These are phyloP conservation scores for Perca schrenkii DNA, from an alignment of 2,113 vertebrate species.

Conservation along the genomic window DNA sequence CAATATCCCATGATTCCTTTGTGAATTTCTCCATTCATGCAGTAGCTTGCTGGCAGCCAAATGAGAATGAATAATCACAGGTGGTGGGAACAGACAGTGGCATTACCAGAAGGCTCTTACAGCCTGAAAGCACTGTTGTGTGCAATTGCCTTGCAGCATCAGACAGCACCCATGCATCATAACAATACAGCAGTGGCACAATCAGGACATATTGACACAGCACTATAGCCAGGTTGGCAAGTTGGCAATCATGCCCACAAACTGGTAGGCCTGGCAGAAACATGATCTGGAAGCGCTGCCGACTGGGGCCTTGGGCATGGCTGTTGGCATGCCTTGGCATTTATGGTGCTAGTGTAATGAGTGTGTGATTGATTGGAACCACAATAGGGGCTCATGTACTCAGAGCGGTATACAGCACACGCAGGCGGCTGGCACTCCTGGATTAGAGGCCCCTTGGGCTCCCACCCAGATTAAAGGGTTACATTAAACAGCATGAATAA, in stretches of 20 bases:
- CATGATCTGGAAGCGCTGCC: constrained; percentile 49
- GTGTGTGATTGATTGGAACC: constrained; percentile 86
- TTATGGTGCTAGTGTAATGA: constrained; percentile 79
- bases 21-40: constrained; percentile 33
- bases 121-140: constrained; percentile 41
- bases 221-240: constrained; percentile 45
- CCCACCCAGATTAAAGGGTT: constrained; percentile 88
- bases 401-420: constrained; percentile 64
- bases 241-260: constrained; percentile 47
- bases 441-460: constrained; percentile 84
- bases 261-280: constrained; percentile 57
- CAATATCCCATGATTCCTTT: constrained; percentile 34
- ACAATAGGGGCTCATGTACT: constrained; percentile 83
- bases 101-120: constrained; percentile 38
- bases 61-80: constrained; percentile 56
- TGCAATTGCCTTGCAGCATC: constrained; percentile 43
- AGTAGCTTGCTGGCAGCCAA: constrained; percentile 46
- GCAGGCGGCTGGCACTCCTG: constrained; percentile 73
- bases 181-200: constrained; percentile 51
- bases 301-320: constrained; percentile 64
- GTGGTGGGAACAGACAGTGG: constrained; percentile 47
- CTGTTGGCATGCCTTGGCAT: constrained; percentile 79
- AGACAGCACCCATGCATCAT: constrained; percentile 53
- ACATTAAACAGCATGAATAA: constrained; percentile 88
- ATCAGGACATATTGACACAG: constrained; percentile 58